These are phyloP conservation scores for Ptiloglossa arizonensis DNA, from an alignment of 1,140 invertebrate genomes.

Conservation along the genomic window DNA sequence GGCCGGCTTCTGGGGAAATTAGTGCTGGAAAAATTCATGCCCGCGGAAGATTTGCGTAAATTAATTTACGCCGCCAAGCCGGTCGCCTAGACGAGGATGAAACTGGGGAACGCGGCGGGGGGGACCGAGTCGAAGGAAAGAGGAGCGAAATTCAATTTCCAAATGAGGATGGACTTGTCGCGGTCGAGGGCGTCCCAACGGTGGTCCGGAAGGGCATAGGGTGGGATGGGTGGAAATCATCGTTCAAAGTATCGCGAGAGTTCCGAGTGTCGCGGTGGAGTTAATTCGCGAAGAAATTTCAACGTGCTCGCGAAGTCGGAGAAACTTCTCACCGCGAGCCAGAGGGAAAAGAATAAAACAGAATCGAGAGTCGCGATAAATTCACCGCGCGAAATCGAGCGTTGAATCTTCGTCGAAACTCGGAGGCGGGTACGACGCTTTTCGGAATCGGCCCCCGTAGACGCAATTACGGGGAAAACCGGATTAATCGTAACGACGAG, in stretches of 20 bases:
- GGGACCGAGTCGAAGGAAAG: slow-evolving; percentile 32
- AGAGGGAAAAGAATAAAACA: neutral
- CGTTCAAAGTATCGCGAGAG: neutral
- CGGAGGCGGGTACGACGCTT: slow-evolving; percentile 8
- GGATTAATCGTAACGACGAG: slow-evolving; percentile 45
- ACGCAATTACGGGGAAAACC: slow-evolving; percentile 24
- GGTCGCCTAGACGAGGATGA: neutral
- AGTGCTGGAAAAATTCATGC: slow-evolving; percentile 75
- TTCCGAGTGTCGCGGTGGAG: neutral
- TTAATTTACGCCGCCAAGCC: slow-evolving; percentile 71
- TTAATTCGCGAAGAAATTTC: neutral
- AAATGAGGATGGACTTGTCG: slow-evolving; percentile 30
- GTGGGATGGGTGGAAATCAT: neutral
- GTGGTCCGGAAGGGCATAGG: no score
- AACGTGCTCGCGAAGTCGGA: neutral
- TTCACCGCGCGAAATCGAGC: slow-evolving; percentile 12
- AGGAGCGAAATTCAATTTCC: slow-evolving; percentile 72
- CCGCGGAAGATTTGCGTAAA: slow-evolving; percentile 75
- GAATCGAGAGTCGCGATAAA: no score
- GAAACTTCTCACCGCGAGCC: no score
- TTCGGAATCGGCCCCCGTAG: neutral
- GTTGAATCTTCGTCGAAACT: neutral
- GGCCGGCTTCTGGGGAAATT: slow-evolving; percentile 69
- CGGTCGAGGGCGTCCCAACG: neutral
- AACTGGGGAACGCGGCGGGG: neutral